Evolutionary conservation across 2,113 vertebrate genomes (phyloP).

Genomic region (Excalfactoria chinensis): DNA sequence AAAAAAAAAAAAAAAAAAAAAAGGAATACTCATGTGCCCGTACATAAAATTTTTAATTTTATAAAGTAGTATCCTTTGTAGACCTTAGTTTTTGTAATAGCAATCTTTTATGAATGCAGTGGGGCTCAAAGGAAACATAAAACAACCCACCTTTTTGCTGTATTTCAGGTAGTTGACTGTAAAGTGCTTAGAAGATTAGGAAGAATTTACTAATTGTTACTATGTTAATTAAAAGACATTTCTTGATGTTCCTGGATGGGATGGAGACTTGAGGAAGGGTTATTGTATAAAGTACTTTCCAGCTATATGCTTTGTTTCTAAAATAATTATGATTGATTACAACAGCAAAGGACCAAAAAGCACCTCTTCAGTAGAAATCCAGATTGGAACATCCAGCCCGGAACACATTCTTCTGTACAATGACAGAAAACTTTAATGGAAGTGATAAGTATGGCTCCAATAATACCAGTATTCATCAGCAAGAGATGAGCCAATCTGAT

Average conservation of each 20-base stretch:
- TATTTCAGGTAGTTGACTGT: background rate
- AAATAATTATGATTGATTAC: background rate
- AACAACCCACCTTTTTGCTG: background rate
- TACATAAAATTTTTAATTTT: background rate
- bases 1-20: background rate
- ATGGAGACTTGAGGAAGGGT: background rate
- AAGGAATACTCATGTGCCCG: background rate
- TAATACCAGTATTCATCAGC: background rate
- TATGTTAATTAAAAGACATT: background rate
- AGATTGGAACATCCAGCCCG: accelerated
- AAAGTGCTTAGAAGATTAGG: background rate
- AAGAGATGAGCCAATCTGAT: background rate
- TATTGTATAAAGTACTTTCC: background rate
- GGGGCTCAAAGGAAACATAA: background rate
- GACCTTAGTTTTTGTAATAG: background rate
- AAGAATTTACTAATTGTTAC: background rate
- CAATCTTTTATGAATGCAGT: background rate
- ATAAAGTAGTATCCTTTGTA: background rate
- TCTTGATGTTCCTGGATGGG: background rate
- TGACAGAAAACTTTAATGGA: background rate
- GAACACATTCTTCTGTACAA: background rate
- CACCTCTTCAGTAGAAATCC: background rate
- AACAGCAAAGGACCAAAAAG: background rate
- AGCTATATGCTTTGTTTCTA: background rate
- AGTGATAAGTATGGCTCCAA: background rate